Evolutionary conservation across 2,797 vertebrate genomes (phyloP), one percentile per base, ranked within the genome.

Genomic region (Takifugu rubripes): DNA sequence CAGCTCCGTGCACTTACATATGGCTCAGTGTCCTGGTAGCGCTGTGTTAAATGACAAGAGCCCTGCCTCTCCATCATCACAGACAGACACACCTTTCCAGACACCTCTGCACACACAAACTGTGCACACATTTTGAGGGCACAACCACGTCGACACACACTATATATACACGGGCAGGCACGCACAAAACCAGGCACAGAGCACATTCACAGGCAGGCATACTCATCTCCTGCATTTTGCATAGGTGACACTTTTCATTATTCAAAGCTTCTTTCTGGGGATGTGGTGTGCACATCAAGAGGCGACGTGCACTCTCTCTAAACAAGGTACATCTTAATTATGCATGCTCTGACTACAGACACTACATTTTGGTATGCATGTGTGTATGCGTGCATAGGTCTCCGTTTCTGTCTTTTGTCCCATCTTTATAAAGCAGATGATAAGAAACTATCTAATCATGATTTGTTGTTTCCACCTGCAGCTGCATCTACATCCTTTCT

Each of bases 211-310:
- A 62, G 74, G 68, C 79, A 78, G 82, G 72, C 79, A 77, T 62
- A 77, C 76, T 86, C 79, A 87, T 85, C 86, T 89, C 81, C 77
- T 91, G 88, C 89, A 91, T 91, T 92, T 91, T 91, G 88, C 89
- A 92, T 91, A 87, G 85, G 83, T 91, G 87, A 90, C 86, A 89
- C 86, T 89, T 88, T 93, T 92, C 89, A 93, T 92, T 92, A 92
- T 92, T 91, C 87, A 92, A 84, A 88, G 84, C 85, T 87, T 79
- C 88, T 88, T 91, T 90, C 87, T 86, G 78, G 85, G 88, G 88
- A 88, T 84, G 85, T 81, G 85, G 79, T 78, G 82, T 84, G 87
- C 87, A 76, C 86, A 90, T 76, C 49, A 79, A 78, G 83, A 88
- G 86, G 85, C 72, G 82, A 89, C 89, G 88, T 84, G 86, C 90